Evolutionary conservation across 2,888 invertebrate genomes (phyloP), one percentile per base, ranked within the genome.

Genomic region (Folsomia candida): DNA sequence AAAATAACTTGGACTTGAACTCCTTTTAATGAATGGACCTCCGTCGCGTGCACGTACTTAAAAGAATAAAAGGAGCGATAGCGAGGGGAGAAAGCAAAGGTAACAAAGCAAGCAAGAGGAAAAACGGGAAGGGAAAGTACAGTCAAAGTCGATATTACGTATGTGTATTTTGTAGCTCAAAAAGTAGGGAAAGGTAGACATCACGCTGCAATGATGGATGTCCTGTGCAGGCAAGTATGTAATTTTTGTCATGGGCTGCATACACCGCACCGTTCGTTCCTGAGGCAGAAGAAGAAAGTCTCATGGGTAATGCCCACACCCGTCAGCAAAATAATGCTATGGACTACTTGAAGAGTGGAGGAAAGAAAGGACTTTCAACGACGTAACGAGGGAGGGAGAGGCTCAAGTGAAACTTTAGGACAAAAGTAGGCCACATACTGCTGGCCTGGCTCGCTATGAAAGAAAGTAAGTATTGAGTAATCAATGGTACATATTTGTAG

Each of bases 21-120:
- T 37, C 37, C 18, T 54, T 54, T 54, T 65, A 74, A 74, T 74
- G 72, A 74, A 74, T 74, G 74, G 74, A 74, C 62, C 69, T 66
- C 64, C 59, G 69, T 66, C 71, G 71, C 68, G 74, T 74, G 74
- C 74, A 72, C 74, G 74, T 72, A 74, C 74, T 74, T 74, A 70
- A 66, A 54, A 59, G 51, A 60, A 67, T 54, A 57, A 66, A 22
- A 54, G 26, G 28, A 67, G 58, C 22, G 57, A 67, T 24, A 69
- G 69, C 60, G 61, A 67, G 28, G 25, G 25, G 24, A 20, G 66
- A 51, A 28, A 28, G 26, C 22, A 37, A 54, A 60, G 60, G 27
- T 26, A 26, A 60, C 6, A 27, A 22, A 27, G 60, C 24, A n/a
- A 11, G n/a, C n/a, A n/a, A n/a, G n/a, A n/a, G n/a, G n/a, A n/a